A percentile compares a stretch with the other conserved stretches of the same genome.
Conservation (phyloP, 2,113 vertebrate genomes). For the Lycocorax pyrrhopterus region DNA sequence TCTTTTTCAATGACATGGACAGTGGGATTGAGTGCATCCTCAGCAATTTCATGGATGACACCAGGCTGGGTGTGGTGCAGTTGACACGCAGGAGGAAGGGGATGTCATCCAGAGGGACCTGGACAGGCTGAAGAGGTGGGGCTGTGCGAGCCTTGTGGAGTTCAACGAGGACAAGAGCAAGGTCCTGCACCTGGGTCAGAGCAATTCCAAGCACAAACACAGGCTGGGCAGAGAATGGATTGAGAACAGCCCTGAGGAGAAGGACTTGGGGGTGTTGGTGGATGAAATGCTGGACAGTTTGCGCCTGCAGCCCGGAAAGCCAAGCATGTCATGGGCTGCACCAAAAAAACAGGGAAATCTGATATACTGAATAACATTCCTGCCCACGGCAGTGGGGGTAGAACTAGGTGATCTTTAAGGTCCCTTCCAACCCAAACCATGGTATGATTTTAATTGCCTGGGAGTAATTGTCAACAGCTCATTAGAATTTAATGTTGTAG, state of each 20-base stretch:
- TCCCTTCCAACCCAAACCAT: not conserved
- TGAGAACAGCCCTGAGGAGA: not conserved
- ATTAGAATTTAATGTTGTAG: not conserved
- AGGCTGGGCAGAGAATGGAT: not conserved
- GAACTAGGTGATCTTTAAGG: not conserved
- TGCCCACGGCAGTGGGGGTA: not conserved
- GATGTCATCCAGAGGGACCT: not conserved
- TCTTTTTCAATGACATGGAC: fast-evolving
- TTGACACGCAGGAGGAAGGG: not conserved
- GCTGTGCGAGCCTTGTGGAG: not conserved
- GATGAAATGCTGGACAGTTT: not conserved
- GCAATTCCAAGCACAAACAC: not conserved
- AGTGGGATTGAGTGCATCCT: not conserved
- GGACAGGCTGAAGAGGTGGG: not conserved
- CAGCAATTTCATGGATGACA: not conserved
- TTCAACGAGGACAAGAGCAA: fast-evolving
- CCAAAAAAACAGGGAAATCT: not conserved
- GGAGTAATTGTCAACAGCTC: not conserved
- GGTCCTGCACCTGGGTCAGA: not conserved
- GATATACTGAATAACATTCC: not conserved
- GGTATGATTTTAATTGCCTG: not conserved
- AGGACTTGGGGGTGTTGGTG: not conserved
- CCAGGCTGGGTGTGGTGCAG: fast-evolving
- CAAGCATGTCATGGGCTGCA: fast-evolving
- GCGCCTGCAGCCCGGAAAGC: not conserved